These are phyloP conservation scores for Callionymus lyra DNA, from an alignment of 2,113 vertebrate species.

Conservation along the genomic window DNA sequence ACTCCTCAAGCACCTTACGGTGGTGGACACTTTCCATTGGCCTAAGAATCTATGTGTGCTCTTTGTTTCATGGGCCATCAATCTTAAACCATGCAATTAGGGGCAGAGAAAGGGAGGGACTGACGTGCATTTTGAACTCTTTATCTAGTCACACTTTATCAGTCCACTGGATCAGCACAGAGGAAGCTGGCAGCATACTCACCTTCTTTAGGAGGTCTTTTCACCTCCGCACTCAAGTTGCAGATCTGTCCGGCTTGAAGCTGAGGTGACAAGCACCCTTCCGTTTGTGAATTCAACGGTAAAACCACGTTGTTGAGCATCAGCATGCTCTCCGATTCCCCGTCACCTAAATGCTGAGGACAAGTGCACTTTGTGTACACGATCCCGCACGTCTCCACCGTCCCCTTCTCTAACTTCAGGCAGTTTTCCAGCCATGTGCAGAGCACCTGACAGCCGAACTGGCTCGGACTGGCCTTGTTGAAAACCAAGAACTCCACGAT, in stretches of 20 bases:
- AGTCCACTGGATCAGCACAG: constrained; percentile 32
- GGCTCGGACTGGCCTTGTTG: constrained; percentile 98
- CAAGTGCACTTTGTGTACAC: constrained; percentile 98
- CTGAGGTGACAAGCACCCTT: constrained; percentile 94
- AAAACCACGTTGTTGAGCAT: constrained; percentile 96
- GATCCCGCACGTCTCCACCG: constrained; percentile 91
- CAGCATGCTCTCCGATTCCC: constrained; percentile 83
- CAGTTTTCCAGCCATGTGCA: constrained; percentile 98
- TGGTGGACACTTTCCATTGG: constrained; percentile 32
- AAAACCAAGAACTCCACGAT: constrained; percentile 97
- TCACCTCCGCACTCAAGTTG: constrained; percentile 95
- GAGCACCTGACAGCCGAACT: constrained; percentile 96
- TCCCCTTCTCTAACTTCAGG: constrained; percentile 90
- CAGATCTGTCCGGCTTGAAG: constrained; percentile 91
- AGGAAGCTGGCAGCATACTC: constrained; percentile 58
- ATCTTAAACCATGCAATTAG: constrained; percentile 60
- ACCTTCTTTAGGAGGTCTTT: constrained; percentile 96
- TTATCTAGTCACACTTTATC: constrained; percentile 36
- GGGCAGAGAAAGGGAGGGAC: constrained; percentile 50
- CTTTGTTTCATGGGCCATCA: constrained; percentile 66
- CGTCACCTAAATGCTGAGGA: constrained; percentile 94
- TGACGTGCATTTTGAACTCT: constrained; percentile 57
- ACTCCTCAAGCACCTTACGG: constrained; percentile 50
- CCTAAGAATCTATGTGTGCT: constrained; percentile 57
- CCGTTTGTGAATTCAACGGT: constrained; percentile 95